phyloP scores from a whole-genome alignment of 1,140 invertebrate genomes.

The Lepidurus couesii region DNA sequence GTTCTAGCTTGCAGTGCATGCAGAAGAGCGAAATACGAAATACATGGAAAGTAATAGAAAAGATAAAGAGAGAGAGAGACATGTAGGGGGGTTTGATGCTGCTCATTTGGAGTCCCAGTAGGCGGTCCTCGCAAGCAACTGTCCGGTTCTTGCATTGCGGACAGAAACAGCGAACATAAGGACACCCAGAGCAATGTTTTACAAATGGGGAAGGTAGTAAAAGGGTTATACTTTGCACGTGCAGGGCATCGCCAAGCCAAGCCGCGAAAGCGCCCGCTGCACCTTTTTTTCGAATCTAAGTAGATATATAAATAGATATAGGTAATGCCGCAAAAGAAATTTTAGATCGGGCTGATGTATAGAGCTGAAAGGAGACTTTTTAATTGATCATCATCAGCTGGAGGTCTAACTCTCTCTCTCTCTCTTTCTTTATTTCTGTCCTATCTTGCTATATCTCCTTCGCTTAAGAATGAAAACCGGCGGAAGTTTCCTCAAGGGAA shows the following conservation, averaged over 20 bases:
- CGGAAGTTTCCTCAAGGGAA: not conserved
- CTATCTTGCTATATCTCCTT: too few relatives aligned
- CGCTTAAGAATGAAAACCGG: not conserved
- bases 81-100: constrained; percentile 17
- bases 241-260: not conserved
- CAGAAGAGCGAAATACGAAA: too few relatives aligned
- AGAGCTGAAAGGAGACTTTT: not conserved
- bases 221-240: constrained; percentile 17
- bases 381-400: constrained; percentile 16
- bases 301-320: not conserved
- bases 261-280: not conserved
- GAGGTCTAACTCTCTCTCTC: not conserved
- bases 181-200: not conserved
- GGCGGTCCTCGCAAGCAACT: constrained; percentile 8
- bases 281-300: not conserved
- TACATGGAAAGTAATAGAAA: not conserved
- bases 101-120: constrained; percentile 7
- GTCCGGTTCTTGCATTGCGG: not conserved
- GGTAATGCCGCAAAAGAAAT: not conserved
- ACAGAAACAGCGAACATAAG: not conserved
- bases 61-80: not conserved
- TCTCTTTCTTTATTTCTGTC: too few relatives aligned
- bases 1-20: not conserved
- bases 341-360: not conserved
- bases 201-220: not conserved